phyloP scores from a whole-genome alignment of 1,140 invertebrate species.

The Papilio helenus region DNA sequence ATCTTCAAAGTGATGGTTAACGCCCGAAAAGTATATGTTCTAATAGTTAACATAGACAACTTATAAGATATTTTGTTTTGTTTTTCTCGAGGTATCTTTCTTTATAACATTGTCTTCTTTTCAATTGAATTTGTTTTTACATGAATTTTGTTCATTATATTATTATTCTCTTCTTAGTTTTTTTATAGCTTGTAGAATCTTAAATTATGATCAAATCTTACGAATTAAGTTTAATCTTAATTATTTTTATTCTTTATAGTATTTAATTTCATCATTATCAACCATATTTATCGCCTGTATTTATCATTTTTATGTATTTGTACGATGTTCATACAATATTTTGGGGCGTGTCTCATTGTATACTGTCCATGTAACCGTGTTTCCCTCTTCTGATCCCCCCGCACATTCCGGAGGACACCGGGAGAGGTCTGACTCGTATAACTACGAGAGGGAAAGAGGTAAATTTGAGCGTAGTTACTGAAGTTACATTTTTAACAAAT shows the following conservation, averaged over 20 bases:
- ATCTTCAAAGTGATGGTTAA: background rate
- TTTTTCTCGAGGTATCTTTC: background rate
- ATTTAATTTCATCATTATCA: background rate
- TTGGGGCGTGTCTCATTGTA: constrained; percentile 2
- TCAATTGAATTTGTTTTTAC: background rate
- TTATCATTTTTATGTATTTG: constrained; percentile 19
- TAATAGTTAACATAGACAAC: background rate
- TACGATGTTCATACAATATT: constrained; percentile 39
- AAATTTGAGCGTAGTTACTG: constrained; percentile 46
- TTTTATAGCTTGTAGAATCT: background rate
- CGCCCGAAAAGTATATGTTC: background rate
- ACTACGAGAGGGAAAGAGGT: constrained; percentile 77
- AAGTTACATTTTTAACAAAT: background rate
- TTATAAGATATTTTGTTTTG: background rate
- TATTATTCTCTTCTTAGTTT: background rate
- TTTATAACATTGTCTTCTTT: background rate
- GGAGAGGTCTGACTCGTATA: constrained; percentile 76
- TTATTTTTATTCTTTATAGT: background rate
- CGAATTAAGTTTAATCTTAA: background rate
- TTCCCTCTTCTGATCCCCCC: constrained; percentile 71
- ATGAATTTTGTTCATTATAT: background rate
- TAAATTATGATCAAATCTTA: background rate
- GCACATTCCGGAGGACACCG: constrained; percentile 70
- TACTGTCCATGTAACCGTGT: constrained; percentile 50
- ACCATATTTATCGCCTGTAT: background rate